Base-by-base conservation (phyloP, 2,797 vertebrate genomes). In the Pseudochirops cupreus region DNA sequence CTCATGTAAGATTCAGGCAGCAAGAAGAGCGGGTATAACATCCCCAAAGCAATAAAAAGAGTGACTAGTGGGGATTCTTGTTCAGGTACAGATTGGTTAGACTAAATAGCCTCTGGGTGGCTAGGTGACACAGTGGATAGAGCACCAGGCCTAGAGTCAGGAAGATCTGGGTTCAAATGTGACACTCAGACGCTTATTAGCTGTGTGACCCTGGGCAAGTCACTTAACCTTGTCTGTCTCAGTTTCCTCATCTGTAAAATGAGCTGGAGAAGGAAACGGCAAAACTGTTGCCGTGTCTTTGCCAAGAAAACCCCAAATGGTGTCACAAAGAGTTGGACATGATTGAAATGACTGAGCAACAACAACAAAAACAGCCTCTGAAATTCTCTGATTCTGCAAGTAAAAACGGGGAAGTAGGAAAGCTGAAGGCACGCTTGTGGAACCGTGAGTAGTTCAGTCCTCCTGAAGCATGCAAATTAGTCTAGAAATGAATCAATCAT, bases 401-500 rank as follows among this genome's bases (percentile, higher is more conserved):
- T 82, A 24, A 39, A 82, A 82, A 46, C 7, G 39, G n/a, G n/a
- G 67, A 82, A 82, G 67, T 24, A 39, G 67, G 18, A 21, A 46
- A 82, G 5, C 18, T 3, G 33, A 82, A 18, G 18, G n/a, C n/a
- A 82, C 18, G 24, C 21, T 24, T 82, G n/a, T 82, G 67, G 67
- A 46, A 39, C 0, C 0, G 2, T 21, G 67, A 9, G n/a, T 46
- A 39, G n/a, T 10, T 82, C 7, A 4, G 67, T 39, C 7, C n/a
- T 82, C n/a, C 67, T 39, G 18, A 82, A 82, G n/a, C 0, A 3
- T 9, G 67, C 67, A 82, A 46, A 39, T 39, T 21, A 82, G 67
- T 82, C n/a, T 46, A 82, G 16, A 82, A 46, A 46, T 39, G 16
- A 39, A 39, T 82, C 67, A 82, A 46, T 82, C 67, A 74, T 39